These are phyloP conservation scores for Syngnathus typhle DNA, from an alignment of 2,113 vertebrate species.

Conservation along the genomic window DNA sequence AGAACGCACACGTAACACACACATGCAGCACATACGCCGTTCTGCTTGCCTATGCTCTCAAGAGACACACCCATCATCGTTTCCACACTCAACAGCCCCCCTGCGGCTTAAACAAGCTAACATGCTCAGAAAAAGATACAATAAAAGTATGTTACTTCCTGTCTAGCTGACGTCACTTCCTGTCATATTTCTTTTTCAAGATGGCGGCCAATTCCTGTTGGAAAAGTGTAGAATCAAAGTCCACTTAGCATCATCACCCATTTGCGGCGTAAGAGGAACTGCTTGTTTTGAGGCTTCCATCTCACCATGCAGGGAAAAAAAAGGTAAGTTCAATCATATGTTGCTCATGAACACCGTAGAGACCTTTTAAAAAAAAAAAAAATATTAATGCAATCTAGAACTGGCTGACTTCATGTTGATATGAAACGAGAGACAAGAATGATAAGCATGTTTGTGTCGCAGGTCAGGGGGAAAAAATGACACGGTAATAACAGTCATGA, in stretches of 20 bases:
- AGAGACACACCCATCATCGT: constrained; percentile 49
- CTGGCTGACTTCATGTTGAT: not conserved
- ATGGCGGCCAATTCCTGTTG: no score
- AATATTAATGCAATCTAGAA: not conserved
- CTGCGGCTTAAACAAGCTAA: not conserved
- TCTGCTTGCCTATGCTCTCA: constrained; percentile 61
- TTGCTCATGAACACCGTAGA: no score
- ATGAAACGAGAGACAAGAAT: constrained; percentile 18
- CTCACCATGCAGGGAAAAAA: no score
- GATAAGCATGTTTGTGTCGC: constrained; percentile 6
- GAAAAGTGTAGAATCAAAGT: no score
- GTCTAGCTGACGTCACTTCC: no score
- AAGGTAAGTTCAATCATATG: no score
- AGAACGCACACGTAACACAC: constrained; percentile 17
- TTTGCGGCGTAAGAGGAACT: no score
- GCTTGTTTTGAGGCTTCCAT: no score
- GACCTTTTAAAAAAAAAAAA: no score
- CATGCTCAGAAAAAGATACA: not conserved
- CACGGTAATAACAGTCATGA: constrained; percentile 2
- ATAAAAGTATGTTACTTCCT: no score
- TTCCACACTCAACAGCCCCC: constrained; percentile 17
- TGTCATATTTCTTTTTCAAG: no score
- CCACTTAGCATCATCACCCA: no score
- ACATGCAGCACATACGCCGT: constrained; percentile 35
- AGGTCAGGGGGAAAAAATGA: not conserved